Evolutionary conservation across 2,888 invertebrate species (phyloP), one percentile per base, ranked within the genome.

Genomic region (Temnothorax ravouxi): DNA sequence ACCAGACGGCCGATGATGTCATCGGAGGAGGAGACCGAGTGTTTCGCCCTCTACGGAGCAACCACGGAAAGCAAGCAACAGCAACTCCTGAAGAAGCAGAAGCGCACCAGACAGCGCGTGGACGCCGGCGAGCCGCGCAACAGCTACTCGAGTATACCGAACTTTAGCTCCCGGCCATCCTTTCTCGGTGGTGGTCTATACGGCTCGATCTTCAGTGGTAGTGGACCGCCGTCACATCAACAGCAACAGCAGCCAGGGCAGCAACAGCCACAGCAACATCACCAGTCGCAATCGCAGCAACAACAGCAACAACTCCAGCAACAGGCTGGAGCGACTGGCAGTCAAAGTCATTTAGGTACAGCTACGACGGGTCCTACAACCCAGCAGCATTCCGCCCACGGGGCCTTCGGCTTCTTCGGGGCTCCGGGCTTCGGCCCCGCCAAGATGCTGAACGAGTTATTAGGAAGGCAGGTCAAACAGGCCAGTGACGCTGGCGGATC

Each of bases 91-190:
- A 98, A 98, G 97, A 97, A 98, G 97, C 97, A 97, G 96, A 98
- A 98, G 96, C 97, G 98, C 96, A 98, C 97, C 96, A 97, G 98
- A 97, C 98, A 98, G 97, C 97, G 98, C 96, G 98, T 98, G 96
- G 98, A 98, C 97, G 98, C 98, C 96, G 98, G 98, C 94, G 98
- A 98, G 96, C 97, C 98, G 96, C 97, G 98, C 96, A 98, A 98
- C 96, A 97, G 98, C 95, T 98, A 98, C 96, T 98, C 97, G 93
- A 97, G 97, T 94, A 97, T 97, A 94, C 97, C 97, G 95, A 97
- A 97, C 95, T 97, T 97, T 95, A 97, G 97, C 96, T 97, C 97
- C 95, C 96, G 97, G 95, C 97, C 97, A 96, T 97, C 97, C 95
- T 97, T 97, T 96, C 97, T 98, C 96, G 97, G 97, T 95, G 97